Conservation (phyloP, 2,888 invertebrate genomes). For the Nemoura dubitans region DNA sequence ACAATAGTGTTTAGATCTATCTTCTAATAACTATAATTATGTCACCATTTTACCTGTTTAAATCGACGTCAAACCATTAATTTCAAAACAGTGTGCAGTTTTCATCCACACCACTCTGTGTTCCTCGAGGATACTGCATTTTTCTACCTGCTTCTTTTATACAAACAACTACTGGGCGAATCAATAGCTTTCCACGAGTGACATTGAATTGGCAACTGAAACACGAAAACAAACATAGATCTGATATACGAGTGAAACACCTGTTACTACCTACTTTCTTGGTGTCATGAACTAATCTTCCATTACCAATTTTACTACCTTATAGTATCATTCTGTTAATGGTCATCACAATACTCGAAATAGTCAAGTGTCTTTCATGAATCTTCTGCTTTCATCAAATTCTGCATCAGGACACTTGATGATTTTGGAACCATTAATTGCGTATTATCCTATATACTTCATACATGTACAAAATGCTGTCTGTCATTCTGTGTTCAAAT, state of each 20-base stretch:
- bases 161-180: slow-evolving; percentile 41
- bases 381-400: neutral
- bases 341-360: neutral
- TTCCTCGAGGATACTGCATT: slow-evolving; percentile 45
- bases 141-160: slow-evolving; percentile 50
- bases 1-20: slow-evolving; percentile 39
- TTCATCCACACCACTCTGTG: slow-evolving; percentile 45
- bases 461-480: slow-evolving; percentile 47
- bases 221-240: neutral
- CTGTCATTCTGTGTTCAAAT: slow-evolving; percentile 48
- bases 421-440: neutral
- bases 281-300: neutral
- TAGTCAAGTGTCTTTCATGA: neutral
- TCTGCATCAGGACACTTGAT: neutral
- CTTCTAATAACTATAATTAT: slow-evolving; percentile 36
- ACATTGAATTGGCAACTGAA: neutral
- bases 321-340: neutral
- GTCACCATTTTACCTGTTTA: neutral
- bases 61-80: neutral
- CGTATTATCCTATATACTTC: slow-evolving; percentile 41
- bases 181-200: slow-evolving; percentile 41
- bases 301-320: neutral
- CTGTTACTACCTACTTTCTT: neutral
- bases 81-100: slow-evolving; percentile 36
- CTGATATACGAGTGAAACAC: neutral